These are phyloP conservation scores for Carduelis carduelis DNA, from an alignment of 2,797 vertebrate species.

Conservation along the genomic window DNA sequence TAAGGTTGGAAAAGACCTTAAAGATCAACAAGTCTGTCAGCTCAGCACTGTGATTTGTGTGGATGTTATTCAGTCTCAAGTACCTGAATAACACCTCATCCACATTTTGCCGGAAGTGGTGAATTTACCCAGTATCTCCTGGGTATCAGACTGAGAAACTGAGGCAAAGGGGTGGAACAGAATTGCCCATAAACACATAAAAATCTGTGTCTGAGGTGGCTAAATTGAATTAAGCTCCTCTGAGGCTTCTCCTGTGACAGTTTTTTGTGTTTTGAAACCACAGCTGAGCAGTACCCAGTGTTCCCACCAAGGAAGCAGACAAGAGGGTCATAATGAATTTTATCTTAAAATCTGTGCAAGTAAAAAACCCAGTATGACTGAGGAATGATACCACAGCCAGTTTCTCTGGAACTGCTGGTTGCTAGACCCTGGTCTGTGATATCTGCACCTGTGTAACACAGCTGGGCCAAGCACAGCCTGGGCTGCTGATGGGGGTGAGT, in stretches of 20 bases:
- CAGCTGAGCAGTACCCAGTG: fast-evolving
- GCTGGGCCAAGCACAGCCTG: not conserved
- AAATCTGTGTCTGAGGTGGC: not conserved
- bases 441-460: not conserved
- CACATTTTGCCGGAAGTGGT: fast-evolving
- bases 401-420: not conserved
- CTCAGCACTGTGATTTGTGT: not conserved
- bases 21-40: not conserved
- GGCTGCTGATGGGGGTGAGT: not conserved
- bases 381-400: not conserved
- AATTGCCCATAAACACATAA: not conserved
- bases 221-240: not conserved
- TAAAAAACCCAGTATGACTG: fast-evolving
- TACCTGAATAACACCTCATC: not conserved
- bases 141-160: not conserved
- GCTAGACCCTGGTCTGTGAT: not conserved
- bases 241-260: not conserved
- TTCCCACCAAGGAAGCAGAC: not conserved
- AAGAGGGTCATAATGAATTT: not conserved
- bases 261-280: not conserved
- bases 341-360: not conserved
- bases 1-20: not conserved
- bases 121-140: not conserved
- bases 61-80: not conserved
- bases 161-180: not conserved